Evolutionary conservation across 2,113 vertebrate genomes (phyloP), one percentile per base, ranked within the genome.

Genomic region (Amphiprion ocellaris): DNA sequence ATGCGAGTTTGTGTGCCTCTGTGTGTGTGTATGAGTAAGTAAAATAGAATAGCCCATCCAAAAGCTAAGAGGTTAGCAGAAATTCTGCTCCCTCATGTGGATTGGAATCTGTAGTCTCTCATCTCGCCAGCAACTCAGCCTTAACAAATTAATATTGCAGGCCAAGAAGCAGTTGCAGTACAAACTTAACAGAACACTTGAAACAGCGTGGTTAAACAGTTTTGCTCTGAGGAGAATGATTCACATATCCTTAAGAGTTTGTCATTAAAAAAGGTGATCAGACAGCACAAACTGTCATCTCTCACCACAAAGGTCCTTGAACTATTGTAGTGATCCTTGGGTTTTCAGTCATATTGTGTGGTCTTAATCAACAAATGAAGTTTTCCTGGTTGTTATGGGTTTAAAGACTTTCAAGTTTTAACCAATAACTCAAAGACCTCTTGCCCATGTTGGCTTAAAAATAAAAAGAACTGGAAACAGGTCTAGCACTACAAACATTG

Each of bases 61-160:
- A 81, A 81, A 82, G 19, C 58, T 70, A 37, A 63, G 74, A 75
- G 73, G 73, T 76, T 79, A 85, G 77, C 77, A 88, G 74, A 81
- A 75, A 88, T 55, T 46, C 54, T 65, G 63, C 59, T 71, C 83
- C 75, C 78, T 71, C 54, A 60, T 69, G 58, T 84, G 62, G 59
- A 81, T 79, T 82, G 74, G 79, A 81, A 76, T 79, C 81, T 77
- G 71, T 61, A 54, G 70, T 46, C 23, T 21, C 50, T 56, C 54
- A 65, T 79, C 68, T 56, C 3, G 59, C 70, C 75, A 82, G 69
- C 62, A 82, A 26, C 46, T 44, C 53, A 21, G 68, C 62, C 68
- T 69, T 58, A 78, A 63, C 64, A 82, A 83, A 72, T 70, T 28
- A 49, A 79, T 50, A 26, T 56, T 47, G 39, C 60, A 33, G 64